phyloP scores from a whole-genome alignment of 2,888 invertebrate genomes.

The Erebia aethiops region DNA sequence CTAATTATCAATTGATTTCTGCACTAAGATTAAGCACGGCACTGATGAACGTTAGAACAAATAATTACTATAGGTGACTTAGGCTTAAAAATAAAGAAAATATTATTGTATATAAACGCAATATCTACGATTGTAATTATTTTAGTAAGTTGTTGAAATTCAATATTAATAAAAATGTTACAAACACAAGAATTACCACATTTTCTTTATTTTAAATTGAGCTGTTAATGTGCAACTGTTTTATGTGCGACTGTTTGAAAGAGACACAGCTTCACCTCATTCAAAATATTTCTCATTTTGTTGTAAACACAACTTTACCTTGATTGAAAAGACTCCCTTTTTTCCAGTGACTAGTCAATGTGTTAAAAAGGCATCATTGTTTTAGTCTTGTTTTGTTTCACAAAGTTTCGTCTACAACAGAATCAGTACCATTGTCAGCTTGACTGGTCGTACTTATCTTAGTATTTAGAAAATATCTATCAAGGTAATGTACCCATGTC shows the following conservation, averaged over 20 bases:
- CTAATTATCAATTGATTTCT: slow-evolving; percentile 9
- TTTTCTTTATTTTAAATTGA: slow-evolving; percentile 6
- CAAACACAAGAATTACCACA: neutral
- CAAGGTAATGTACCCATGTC: neutral
- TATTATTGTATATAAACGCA: neutral
- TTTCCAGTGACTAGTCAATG: too few relatives aligned
- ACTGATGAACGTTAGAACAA: neutral
- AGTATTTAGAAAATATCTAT: neutral
- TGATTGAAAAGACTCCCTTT: neutral
- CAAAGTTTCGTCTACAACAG: neutral
- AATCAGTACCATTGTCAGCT: neutral
- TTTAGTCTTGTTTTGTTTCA: slow-evolving; percentile 1
- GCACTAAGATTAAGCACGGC: slow-evolving; percentile 16
- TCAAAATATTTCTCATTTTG: neutral
- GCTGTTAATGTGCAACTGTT: neutral
- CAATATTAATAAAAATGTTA: neutral
- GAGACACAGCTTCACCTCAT: neutral
- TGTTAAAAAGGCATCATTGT: too few relatives aligned
- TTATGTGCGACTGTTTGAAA: neutral
- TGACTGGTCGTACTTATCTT: neutral
- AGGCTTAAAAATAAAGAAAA: slow-evolving; percentile 5
- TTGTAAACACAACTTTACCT: neutral
- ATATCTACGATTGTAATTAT: neutral
- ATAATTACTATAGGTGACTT: neutral
- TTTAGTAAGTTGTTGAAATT: neutral